Base-by-base conservation (phyloP, 2,113 vertebrate genomes). In the Acanthisitta chloris region DNA sequence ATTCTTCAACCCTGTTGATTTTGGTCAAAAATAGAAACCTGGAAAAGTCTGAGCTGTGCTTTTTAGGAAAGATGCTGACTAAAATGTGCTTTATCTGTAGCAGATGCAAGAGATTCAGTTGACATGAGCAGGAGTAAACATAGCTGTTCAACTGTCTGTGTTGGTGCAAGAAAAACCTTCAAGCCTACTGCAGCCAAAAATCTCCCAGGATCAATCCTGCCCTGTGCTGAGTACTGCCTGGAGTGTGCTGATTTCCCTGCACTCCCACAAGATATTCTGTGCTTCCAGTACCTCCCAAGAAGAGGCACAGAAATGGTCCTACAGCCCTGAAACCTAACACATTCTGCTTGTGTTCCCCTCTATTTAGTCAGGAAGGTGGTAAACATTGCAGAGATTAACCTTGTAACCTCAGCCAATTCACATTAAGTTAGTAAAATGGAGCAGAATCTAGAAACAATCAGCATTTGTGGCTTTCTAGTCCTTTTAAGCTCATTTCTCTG, bases 371-470 rank as follows among this genome's bases (percentile, higher is more conserved):
- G 59, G 78, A 90, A 96, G 90, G 88, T 38, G 85, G 81, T 88
- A 97, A 96, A 96, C 95, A 95, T 34, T 78, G 80, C 59, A 74
- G 79, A 93, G 94, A 86, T 94, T 96, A 96, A 96, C 96, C 93
- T 94, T 67, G 48, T 92, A 96, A 93, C 95, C 95, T 86, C 92
- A 62, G 38, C 51, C 93, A 90, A 93, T 94, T 95, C 93, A 93
- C 58, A 40, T 88, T 51, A 86, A 72, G 61, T 94, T 81, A 76
- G 81, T 83, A 95, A 94, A 96, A 81, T 77, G 58, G 67, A 92
- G 90, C 34, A 66, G 81, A 94, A 88, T 93, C 58, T 82, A 96
- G 87, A 90, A 88, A 87, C 64, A 87, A 92, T 93, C 87, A 80
- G 42, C 49, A 58, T 90, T 95, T 94, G 86, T 93, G 87, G 92